Conservation (phyloP, 2,113 vertebrate genomes). For the Peromyscus maniculatus region DNA sequence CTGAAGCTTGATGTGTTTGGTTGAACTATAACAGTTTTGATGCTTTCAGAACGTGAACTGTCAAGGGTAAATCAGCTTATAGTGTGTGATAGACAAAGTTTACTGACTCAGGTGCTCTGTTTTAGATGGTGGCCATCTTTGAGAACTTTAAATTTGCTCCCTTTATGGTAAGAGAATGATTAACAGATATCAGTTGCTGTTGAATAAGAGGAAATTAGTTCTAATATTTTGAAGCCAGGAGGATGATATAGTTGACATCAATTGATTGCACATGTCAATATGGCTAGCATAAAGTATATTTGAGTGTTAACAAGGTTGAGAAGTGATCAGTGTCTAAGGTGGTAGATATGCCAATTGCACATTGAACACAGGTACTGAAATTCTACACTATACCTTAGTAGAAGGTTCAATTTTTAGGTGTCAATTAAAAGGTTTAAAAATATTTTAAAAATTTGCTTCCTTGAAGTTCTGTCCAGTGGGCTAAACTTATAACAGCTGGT, state of each 20-base stretch:
- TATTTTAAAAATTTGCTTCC: background rate
- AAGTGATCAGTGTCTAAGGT: background rate
- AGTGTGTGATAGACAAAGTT: background rate
- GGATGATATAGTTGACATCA: background rate
- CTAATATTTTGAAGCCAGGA: background rate
- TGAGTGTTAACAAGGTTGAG: background rate
- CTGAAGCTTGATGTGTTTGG: background rate
- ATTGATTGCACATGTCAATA: background rate
- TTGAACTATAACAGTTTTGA: constrained; percentile 1
- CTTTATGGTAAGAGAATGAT: background rate
- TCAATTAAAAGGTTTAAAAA: background rate
- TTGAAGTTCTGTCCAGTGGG: background rate
- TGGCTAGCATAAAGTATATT: background rate
- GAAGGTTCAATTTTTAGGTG: background rate
- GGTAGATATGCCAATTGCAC: background rate
- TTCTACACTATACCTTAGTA: background rate
- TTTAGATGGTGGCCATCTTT: background rate
- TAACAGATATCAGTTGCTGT: background rate
- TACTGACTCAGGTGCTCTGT: background rate
- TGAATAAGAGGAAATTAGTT: background rate
- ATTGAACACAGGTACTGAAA: background rate
- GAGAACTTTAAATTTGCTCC: background rate
- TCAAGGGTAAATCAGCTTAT: background rate
- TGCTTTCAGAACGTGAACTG: background rate
- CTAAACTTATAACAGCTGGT: background rate